Percentiles rank a stretch among this genome's conserved stretches.
Conservation (phyloP, 2,113 vertebrate species). For the Eubucco bourcierii region DNA sequence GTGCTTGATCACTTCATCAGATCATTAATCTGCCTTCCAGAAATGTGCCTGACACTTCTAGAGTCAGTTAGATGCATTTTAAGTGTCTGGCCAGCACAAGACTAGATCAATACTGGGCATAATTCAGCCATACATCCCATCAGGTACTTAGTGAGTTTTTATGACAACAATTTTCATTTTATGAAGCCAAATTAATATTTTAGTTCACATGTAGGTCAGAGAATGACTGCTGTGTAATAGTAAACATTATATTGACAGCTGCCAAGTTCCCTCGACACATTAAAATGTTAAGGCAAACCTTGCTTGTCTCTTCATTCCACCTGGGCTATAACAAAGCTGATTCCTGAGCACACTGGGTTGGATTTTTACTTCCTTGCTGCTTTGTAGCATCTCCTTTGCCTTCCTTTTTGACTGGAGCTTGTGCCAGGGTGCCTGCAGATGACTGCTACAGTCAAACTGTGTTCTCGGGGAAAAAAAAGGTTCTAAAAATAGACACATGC, state of each 20-base stretch:
- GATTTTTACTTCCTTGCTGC: background rate
- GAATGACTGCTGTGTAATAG: background rate
- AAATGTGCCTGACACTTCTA: background rate
- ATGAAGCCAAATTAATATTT: slow-evolving; percentile 1
- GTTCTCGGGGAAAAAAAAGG: background rate
- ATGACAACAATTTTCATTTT: background rate
- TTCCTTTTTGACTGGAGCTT: background rate
- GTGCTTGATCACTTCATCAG: slow-evolving; percentile 52
- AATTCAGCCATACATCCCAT: background rate
- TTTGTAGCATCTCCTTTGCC: background rate
- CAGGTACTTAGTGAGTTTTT: background rate
- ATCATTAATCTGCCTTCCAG: slow-evolving; percentile 58
- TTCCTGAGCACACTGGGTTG: background rate
- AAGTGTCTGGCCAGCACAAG: slow-evolving; percentile 28
- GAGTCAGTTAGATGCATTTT: slow-evolving; percentile 44
- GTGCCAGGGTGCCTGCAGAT: background rate
- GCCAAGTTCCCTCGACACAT: background rate
- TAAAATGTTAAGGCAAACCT: background rate
- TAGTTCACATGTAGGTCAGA: background rate
- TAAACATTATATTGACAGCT: background rate
- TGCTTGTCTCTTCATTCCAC: background rate
- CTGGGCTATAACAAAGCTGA: background rate
- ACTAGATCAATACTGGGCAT: slow-evolving; percentile 18
- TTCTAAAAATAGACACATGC: background rate
- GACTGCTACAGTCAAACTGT: background rate